Evolutionary conservation across 1,140 invertebrate genomes (phyloP), one percentile per base, ranked within the genome.

Genomic region (Pteromalus puparum): DNA sequence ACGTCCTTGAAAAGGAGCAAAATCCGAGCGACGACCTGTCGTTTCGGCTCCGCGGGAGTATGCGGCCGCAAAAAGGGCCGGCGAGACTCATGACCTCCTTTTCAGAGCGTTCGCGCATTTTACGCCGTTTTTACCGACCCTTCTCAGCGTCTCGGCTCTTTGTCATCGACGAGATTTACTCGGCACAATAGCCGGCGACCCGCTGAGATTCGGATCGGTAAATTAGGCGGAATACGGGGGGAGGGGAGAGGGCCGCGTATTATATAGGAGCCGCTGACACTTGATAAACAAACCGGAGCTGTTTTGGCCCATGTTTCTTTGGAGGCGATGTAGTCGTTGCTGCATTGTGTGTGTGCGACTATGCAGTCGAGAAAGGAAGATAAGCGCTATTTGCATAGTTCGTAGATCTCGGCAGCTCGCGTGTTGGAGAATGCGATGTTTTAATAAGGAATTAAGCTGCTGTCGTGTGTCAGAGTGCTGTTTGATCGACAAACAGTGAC

Each of bases 161-260:
- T 76, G 74, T 76, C 74, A 18, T 76, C n/a, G 74, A 18, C 38
- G 74, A n/a, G 74, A 76, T 76, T 76, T 76, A 24, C 74, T 24
- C 24, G 42, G 46, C 74, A 76, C 74, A 76, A 76, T 76, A 12
- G 42, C 6, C 9, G 30, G 21, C 18, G 30, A 7, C 30, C 30
- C 10, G 70, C 73, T 21, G 73, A 75, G 73, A 75, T 75, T 75
- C 73, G 42, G 42, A 75, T 75, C 73, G 74, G 74, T 42, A 42
- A 74, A 74, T 34, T 38, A 34, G 72, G 10, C 26, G 21, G 34
- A n/a, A 21, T n/a, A 70, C 26, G 2, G 26, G 67, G 21, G n/a
- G 1, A 6, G 21, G 9, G 65, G 4, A 34, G 30, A 34, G 24
- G 12, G 26, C 13, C 42, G 9, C 42, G 12, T 1, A 46, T 46